Evolutionary conservation across 2,113 vertebrate genomes (phyloP).

Genomic region (Zootoca vivipara): DNA sequence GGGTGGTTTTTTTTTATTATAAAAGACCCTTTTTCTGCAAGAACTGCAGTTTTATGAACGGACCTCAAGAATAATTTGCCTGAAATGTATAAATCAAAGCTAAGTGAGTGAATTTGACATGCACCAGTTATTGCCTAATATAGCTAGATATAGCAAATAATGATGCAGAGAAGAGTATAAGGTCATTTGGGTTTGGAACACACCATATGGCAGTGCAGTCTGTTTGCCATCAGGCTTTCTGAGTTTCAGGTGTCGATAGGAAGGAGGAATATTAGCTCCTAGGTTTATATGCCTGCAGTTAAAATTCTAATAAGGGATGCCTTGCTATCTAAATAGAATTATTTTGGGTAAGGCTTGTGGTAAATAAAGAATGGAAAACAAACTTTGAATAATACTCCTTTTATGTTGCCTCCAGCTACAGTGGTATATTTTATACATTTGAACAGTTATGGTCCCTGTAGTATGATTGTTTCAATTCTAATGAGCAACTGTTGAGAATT

Average conservation of each 20-base stretch:
- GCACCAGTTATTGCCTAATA: background rate
- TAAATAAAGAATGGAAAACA: slow-evolving; percentile 39
- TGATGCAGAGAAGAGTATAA: slow-evolving; percentile 11
- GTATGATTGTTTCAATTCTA: slow-evolving; percentile 30
- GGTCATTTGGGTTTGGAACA: slow-evolving; percentile 16
- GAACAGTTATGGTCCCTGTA: slow-evolving; percentile 6
- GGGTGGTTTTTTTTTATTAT: fast-evolving
- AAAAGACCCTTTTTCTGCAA: background rate
- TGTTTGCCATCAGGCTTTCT: slow-evolving; percentile 13
- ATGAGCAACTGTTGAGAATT: slow-evolving; percentile 37
- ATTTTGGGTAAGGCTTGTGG: slow-evolving; percentile 32
- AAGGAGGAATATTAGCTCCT: slow-evolving; percentile 34
- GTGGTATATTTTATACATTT: background rate
- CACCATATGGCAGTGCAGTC: background rate
- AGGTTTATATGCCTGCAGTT: slow-evolving; percentile 14
- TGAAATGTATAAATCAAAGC: background rate
- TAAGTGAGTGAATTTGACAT: slow-evolving; percentile 26
- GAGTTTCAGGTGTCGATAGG: background rate
- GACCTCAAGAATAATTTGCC: background rate
- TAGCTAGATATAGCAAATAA: background rate
- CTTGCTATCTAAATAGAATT: slow-evolving; percentile 28
- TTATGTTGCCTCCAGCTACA: slow-evolving; percentile 29
- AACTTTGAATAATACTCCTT: background rate
- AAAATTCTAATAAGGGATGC: slow-evolving; percentile 26
- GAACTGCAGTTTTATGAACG: background rate